Conservation (phyloP, 2,888 invertebrate species). For the Rhagonycha lutea region DNA sequence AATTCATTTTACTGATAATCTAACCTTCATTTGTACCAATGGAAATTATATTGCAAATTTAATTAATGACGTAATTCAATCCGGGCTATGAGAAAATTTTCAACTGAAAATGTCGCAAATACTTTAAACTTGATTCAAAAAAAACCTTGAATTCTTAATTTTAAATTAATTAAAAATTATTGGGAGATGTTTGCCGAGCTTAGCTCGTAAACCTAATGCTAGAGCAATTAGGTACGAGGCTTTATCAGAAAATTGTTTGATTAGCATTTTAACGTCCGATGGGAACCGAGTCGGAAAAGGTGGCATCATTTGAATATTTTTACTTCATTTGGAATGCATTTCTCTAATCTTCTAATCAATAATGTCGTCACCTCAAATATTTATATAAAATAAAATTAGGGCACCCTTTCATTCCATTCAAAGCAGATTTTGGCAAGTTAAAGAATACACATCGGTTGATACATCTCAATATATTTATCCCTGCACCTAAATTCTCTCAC, state of each 20-base stretch:
- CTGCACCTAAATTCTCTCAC: constrained; percentile 24
- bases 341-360: background rate
- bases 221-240: background rate
- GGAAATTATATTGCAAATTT: background rate
- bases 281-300: background rate
- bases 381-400: constrained; percentile 3
- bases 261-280: background rate
- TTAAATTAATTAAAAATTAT: background rate
- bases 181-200: background rate
- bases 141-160: background rate
- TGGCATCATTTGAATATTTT: background rate
- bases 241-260: background rate
- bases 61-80: background rate
- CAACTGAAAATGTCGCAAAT: background rate
- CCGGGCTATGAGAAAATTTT: background rate
- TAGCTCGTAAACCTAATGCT: background rate
- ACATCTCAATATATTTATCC: constrained; percentile 22
- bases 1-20: background rate
- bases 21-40: background rate
- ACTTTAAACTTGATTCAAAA: background rate
- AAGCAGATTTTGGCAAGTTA: constrained; percentile 20
- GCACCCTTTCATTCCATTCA: background rate
- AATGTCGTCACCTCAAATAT: background rate
- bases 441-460: constrained; percentile 22
- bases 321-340: background rate